phyloP scores from a whole-genome alignment of 2,113 vertebrate species.

The Oncorhynchus tshawytscha region DNA sequence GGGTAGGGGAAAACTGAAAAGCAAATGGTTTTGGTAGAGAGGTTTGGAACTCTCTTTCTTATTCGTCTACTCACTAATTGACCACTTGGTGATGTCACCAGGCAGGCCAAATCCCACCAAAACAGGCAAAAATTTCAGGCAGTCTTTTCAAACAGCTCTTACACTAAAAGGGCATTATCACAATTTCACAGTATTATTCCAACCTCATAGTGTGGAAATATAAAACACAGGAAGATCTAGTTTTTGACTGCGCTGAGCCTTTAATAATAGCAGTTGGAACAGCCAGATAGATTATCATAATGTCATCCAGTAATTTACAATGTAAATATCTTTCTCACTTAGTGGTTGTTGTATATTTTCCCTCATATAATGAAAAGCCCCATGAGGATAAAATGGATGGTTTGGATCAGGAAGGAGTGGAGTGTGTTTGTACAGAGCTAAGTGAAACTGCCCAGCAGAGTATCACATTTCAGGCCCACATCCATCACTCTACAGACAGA shows the following conservation, averaged over 20 bases:
- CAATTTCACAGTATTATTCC: too few species aligned
- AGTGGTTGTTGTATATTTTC: background rate
- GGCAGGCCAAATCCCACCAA: too few species aligned
- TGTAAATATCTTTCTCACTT: background rate
- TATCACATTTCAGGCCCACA: conserved; percentile 15
- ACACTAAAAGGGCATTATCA: too few species aligned
- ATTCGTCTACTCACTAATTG: too few species aligned
- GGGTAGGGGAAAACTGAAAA: too few species aligned
- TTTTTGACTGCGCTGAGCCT: background rate
- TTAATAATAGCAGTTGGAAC: background rate
- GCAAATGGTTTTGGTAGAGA: too few species aligned
- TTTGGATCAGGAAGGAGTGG: background rate
- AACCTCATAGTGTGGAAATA: too few species aligned
- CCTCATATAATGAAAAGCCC: background rate
- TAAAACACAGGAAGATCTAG: too few species aligned
- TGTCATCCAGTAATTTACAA: background rate
- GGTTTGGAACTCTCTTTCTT: too few species aligned
- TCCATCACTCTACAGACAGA: conserved; percentile 3
- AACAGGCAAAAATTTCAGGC: too few species aligned
- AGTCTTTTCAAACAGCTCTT: too few species aligned
- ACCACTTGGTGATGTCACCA: too few species aligned
- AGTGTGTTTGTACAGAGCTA: conserved; percentile 2
- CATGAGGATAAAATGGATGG: background rate
- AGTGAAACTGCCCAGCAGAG: background rate
- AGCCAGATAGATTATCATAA: background rate